A percentile compares a stretch with the other conserved stretches of the same genome.
Evolutionary conservation across 1,140 invertebrate species (phyloP).

Genomic region (Solenopsis invicta): DNA sequence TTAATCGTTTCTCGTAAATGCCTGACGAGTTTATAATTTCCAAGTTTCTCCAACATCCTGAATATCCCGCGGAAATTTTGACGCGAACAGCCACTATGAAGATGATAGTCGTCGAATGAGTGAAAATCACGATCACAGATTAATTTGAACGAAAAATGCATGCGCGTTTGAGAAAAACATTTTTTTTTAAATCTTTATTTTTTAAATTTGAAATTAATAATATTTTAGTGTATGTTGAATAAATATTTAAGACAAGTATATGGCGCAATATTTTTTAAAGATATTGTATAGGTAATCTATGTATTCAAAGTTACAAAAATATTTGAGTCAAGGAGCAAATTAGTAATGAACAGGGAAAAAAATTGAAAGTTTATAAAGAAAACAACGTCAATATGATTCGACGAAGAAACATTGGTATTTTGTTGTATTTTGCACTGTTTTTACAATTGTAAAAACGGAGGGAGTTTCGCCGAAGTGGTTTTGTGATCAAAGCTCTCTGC

Average conservation of each 20-base stretch:
- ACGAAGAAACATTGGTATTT: constrained; percentile 59
- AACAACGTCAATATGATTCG: constrained; percentile 14
- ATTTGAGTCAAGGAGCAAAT: background rate
- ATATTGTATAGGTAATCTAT: background rate
- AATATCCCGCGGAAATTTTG: constrained; percentile 74
- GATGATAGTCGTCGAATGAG: constrained; percentile 39
- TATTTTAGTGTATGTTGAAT: background rate
- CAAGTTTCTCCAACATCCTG: constrained; percentile 71
- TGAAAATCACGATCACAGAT: constrained; percentile 54
- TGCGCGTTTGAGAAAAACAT: background rate
- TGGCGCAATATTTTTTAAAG: background rate
- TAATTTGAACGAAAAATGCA: constrained; percentile 38
- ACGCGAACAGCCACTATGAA: constrained; percentile 45
- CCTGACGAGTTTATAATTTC: constrained; percentile 81
- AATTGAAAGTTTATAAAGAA: background rate
- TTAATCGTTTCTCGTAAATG: constrained; percentile 81
- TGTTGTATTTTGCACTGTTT: constrained; percentile 17
- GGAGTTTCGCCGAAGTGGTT: too few relatives aligned
- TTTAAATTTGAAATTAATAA: background rate
- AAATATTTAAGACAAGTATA: background rate
- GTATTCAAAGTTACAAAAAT: background rate
- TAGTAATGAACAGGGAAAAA: background rate
- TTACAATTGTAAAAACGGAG: too few relatives aligned
- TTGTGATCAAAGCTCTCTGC: too few relatives aligned
- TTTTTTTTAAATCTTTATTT: background rate